phyloP scores from a whole-genome alignment of 2,888 invertebrate species.

The Pandemis heparana region DNA sequence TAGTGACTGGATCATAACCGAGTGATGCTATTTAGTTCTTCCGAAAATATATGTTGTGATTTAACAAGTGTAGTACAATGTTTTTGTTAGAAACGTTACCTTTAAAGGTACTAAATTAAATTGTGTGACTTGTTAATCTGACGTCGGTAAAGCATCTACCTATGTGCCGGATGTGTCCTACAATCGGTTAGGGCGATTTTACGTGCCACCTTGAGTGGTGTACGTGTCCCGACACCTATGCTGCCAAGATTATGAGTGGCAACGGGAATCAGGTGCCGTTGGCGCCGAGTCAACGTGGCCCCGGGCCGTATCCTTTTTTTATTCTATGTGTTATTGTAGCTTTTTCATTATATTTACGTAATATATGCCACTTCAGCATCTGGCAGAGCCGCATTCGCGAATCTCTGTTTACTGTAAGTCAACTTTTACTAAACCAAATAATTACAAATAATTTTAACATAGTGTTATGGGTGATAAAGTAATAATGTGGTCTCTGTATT shows the following conservation, averaged over 20 bases:
- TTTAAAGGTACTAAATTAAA: constrained; percentile 74
- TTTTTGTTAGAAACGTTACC: constrained; percentile 79
- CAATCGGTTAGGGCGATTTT: constrained; percentile 83
- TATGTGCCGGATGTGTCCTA: constrained; percentile 85
- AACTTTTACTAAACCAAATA: constrained; percentile 42
- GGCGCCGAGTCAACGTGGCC: constrained; percentile 86
- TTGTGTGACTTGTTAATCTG: constrained; percentile 79
- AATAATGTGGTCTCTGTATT: not conserved
- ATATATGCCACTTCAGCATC: constrained; percentile 78
- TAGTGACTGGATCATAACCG: constrained; percentile 80
- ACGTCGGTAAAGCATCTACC: constrained; percentile 75
- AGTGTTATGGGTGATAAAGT: not conserved
- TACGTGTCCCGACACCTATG: constrained; percentile 86
- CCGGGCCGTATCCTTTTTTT: constrained; percentile 87
- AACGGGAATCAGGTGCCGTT: constrained; percentile 88
- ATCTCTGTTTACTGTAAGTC: constrained; percentile 53
- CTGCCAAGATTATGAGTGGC: constrained; percentile 87
- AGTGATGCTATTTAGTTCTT: constrained; percentile 77
- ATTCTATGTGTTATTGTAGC: constrained; percentile 54
- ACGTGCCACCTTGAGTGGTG: constrained; percentile 88
- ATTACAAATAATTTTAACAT: not conserved
- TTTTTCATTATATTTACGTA: constrained; percentile 79
- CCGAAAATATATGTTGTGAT: constrained; percentile 74
- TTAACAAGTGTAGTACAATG: constrained; percentile 79
- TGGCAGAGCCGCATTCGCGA: constrained; percentile 74